These are phyloP conservation scores for Leucophenga maculata DNA, from an alignment of 2,888 invertebrate genomes.

Conservation along the genomic window DNA sequence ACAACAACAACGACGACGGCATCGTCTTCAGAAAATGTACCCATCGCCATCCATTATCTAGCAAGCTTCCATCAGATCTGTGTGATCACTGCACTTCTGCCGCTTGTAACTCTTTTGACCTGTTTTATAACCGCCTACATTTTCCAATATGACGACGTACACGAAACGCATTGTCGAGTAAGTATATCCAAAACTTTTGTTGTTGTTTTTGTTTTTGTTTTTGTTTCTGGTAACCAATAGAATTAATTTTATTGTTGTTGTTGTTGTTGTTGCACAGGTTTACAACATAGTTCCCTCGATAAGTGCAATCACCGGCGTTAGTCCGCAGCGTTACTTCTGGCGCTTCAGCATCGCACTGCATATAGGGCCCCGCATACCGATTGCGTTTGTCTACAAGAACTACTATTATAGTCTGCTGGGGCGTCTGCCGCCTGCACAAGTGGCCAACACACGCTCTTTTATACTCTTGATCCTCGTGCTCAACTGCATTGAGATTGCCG, in stretches of 20 bases:
- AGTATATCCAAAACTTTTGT: slow-evolving; percentile 69
- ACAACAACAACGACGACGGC: background rate
- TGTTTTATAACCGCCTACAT: slow-evolving; percentile 92
- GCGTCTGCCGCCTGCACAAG: slow-evolving; percentile 55
- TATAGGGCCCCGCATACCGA: slow-evolving; percentile 90
- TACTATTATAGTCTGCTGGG: slow-evolving; percentile 79
- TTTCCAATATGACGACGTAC: slow-evolving; percentile 93
- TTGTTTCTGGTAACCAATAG: background rate
- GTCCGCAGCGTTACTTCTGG: slow-evolving; percentile 94
- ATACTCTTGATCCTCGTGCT: slow-evolving; percentile 85
- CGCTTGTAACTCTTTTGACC: slow-evolving; percentile 86
- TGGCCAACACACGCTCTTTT: slow-evolving; percentile 75
- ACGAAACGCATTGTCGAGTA: slow-evolving; percentile 95
- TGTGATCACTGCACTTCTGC: slow-evolving; percentile 87
- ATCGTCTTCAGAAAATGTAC: slow-evolving; percentile 28
- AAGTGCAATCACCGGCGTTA: slow-evolving; percentile 94
- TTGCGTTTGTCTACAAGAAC: slow-evolving; percentile 88
- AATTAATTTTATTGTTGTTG: slow-evolving; percentile 33
- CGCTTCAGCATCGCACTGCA: slow-evolving; percentile 92
- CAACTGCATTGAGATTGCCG: slow-evolving; percentile 86
- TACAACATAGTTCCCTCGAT: slow-evolving; percentile 95
- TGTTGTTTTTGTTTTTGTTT: background rate
- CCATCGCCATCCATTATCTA: slow-evolving; percentile 80
- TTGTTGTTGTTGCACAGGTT: slow-evolving; percentile 76
- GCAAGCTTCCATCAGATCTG: slow-evolving; percentile 86